Evolutionary conservation across 2,797 vertebrate species (phyloP).

Genomic region (Poecile montanus): DNA sequence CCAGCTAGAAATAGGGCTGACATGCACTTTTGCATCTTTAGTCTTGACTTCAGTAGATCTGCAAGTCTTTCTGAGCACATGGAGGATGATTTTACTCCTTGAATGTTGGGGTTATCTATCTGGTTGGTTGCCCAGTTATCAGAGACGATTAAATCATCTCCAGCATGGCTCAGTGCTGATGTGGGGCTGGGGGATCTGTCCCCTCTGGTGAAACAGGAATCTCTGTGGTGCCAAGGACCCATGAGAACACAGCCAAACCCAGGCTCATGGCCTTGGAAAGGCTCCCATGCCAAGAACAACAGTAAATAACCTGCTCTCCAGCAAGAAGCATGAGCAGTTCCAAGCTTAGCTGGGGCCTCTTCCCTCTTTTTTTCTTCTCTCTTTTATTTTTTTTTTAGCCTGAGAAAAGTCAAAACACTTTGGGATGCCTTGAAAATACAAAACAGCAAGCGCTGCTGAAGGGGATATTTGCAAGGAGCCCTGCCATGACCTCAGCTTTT

Average conservation of each 20-base stretch:
- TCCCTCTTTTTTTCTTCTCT: neutral
- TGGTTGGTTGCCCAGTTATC: neutral
- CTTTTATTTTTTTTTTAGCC: neutral
- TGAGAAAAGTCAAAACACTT: constrained; percentile 48
- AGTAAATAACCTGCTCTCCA: constrained; percentile 70
- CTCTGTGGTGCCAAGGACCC: neutral
- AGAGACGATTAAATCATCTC: neutral
- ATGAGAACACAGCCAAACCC: neutral
- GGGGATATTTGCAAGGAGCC: constrained; percentile 51
- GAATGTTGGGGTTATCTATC: too few species aligned
- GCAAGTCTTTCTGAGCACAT: fast-evolving
- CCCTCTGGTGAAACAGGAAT: neutral
- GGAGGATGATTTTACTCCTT: neutral
- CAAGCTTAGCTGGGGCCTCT: constrained; percentile 58
- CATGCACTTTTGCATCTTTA: neutral
- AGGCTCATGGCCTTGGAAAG: neutral
- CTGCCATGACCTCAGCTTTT: constrained; percentile 55
- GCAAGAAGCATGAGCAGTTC: constrained; percentile 45
- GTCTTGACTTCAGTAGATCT: neutral
- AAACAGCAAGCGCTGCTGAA: constrained; percentile 28
- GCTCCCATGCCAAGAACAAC: constrained; percentile 51
- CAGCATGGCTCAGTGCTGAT: neutral
- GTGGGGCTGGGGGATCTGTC: neutral
- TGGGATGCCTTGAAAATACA: constrained; percentile 21
- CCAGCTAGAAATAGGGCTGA: neutral